Conservation (phyloP, 2,797 vertebrate species). For the Rhabdomys pumilio region DNA sequence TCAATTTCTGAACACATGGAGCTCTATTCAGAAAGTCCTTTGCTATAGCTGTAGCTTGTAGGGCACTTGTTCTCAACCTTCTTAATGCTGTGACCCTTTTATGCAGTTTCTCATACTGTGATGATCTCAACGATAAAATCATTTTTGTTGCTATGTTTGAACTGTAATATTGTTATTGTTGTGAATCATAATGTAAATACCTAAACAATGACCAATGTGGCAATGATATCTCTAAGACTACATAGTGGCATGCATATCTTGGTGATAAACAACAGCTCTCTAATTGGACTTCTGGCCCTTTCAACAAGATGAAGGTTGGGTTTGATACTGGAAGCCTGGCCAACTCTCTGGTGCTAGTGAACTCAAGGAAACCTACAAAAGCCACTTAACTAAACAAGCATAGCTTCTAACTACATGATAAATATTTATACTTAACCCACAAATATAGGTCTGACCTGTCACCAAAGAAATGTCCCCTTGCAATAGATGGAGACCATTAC, state of each 20-base stretch:
- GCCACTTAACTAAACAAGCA: not conserved
- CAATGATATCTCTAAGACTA: not conserved
- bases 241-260: not conserved
- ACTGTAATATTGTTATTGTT: not conserved
- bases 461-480: not conserved
- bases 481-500: not conserved
- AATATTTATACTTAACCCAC: not conserved
- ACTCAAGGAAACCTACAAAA: not conserved
- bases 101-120: not conserved
- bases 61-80: not conserved
- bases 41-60: not conserved
- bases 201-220: not conserved
- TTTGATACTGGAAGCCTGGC: not conserved
- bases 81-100: not conserved
- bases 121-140: not conserved
- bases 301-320: not conserved
- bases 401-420: not conserved
- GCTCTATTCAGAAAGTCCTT: not conserved
- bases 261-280: not conserved
- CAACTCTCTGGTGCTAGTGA: not conserved
- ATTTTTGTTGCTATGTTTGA: not conserved
- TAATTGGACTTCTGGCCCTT: not conserved
- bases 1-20: not conserved
- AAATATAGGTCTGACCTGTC: not conserved
- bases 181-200: not conserved